Evolutionary conservation across 1,140 invertebrate species (phyloP).

Genomic region (Drosophila carrolli): DNA sequence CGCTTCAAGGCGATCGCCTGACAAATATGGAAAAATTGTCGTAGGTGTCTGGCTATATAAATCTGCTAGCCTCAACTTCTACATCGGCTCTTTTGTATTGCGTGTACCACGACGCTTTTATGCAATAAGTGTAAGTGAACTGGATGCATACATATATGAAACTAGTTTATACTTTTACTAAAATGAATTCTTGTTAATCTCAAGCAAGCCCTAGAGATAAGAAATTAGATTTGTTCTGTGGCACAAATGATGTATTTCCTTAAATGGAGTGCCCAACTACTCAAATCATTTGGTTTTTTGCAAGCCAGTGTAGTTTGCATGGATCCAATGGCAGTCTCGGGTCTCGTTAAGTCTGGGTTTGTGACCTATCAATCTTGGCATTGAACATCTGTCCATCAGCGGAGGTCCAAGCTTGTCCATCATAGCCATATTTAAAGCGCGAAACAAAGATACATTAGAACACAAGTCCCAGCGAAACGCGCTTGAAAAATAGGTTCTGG

Average conservation of each 20-base stretch:
- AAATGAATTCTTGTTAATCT: too few species aligned
- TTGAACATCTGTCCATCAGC: conserved; percentile 29
- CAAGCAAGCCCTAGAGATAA: too few species aligned
- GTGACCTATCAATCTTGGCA: conserved; percentile 31
- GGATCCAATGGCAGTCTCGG: not conserved
- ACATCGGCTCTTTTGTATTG: conserved; percentile 34
- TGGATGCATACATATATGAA: not conserved
- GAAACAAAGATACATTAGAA: conserved; percentile 4
- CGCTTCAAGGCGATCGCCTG: conserved; percentile 59
- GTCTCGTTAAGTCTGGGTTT: not conserved
- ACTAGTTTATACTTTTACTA: too few species aligned
- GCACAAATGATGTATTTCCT: too few species aligned
- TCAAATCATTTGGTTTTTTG: not conserved
- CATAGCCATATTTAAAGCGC: not conserved
- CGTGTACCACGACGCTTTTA: conserved; percentile 36
- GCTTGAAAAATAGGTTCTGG: conserved; percentile 14
- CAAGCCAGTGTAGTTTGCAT: not conserved
- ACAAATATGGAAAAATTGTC: conserved; percentile 75
- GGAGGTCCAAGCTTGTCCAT: not conserved
- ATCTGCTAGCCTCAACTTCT: conserved; percentile 40
- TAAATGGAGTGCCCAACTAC: not conserved
- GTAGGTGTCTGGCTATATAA: conserved; percentile 63
- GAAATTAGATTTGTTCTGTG: too few species aligned
- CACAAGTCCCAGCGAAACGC: not conserved
- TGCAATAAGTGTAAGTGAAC: conserved; percentile 46